Evolutionary conservation across 2,113 vertebrate genomes (phyloP).

Genomic region (Ictalurus punctatus): DNA sequence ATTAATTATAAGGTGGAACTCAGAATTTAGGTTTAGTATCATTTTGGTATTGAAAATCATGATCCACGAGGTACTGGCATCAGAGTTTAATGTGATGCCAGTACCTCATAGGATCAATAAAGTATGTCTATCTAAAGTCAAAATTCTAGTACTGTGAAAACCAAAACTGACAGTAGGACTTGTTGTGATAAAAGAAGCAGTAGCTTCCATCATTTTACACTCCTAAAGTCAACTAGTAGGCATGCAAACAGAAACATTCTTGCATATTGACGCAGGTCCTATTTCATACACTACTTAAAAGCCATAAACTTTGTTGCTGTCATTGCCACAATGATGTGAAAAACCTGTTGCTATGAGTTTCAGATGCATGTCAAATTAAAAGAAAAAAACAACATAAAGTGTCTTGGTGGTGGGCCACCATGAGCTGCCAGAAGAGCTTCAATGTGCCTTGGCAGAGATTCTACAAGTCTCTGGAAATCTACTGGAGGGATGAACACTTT

Average conservation of each 20-base stretch:
- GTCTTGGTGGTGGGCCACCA: background rate
- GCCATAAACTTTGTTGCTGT: background rate
- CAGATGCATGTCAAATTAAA: background rate
- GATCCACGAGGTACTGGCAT: background rate
- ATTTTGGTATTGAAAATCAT: background rate
- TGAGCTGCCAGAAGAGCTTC: background rate
- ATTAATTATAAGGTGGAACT: background rate
- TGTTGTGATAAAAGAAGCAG: background rate
- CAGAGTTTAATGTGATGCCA: too few relatives aligned
- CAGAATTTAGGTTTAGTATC: too few relatives aligned
- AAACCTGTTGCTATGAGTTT: background rate
- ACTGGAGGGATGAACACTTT: background rate
- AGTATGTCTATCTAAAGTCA: background rate
- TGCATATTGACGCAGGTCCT: background rate
- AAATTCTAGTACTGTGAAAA: background rate
- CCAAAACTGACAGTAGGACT: background rate
- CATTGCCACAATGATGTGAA: background rate
- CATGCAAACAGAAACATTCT: background rate
- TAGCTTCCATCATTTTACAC: background rate
- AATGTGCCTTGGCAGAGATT: background rate
- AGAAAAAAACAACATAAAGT: background rate
- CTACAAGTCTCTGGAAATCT: background rate
- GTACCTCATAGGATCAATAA: too few relatives aligned
- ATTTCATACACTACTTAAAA: background rate
- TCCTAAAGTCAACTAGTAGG: background rate